Conservation (phyloP, 2,888 invertebrate genomes). For the Rhopalosiphum nymphaeae region DNA sequence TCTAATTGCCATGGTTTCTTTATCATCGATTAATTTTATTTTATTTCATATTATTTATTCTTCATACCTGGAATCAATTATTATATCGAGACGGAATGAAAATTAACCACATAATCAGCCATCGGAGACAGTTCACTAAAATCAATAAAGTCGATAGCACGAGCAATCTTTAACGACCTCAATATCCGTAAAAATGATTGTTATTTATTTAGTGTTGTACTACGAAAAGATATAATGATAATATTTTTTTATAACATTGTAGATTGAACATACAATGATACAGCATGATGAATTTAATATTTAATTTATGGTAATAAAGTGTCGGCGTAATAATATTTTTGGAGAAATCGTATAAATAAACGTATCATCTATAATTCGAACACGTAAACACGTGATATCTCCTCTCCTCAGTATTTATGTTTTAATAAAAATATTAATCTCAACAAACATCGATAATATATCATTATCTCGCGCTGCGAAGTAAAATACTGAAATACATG, state of each 20-base stretch:
- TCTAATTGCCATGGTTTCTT: neutral
- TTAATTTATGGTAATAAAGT: neutral
- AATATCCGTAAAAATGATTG: neutral
- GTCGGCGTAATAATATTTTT: neutral
- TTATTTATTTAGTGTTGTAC: neutral
- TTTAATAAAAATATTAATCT: neutral
- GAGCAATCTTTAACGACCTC: neutral
- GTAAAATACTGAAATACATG: neutral
- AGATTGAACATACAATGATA: neutral
- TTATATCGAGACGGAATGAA: neutral
- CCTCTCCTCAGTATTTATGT: neutral
- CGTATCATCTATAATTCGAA: neutral
- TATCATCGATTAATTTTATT: neutral
- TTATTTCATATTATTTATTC: neutral
- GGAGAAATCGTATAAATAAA: neutral
- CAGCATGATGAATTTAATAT: neutral
- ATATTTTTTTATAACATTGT: neutral
- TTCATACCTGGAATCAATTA: neutral
- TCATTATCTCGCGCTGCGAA: neutral
- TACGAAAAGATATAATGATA: neutral
- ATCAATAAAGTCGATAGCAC: neutral
- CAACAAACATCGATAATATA: neutral
- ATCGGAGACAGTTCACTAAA: neutral
- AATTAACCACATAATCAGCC: neutral
- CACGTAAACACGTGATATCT: neutral